Evolutionary conservation across 2,888 invertebrate genomes (phyloP).

Genomic region (Penaeus monodon): DNA sequence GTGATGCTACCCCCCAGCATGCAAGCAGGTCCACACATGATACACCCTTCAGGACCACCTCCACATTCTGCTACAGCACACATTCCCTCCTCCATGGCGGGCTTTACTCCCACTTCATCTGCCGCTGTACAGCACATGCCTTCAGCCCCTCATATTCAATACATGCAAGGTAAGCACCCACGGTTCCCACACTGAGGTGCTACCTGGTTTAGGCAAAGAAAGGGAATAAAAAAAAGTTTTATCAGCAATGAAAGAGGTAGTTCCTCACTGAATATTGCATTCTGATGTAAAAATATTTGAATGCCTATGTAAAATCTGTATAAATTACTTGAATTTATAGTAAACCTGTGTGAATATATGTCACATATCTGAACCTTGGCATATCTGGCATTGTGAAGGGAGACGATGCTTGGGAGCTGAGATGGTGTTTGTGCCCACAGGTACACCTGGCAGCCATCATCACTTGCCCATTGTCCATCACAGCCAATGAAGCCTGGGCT

Average conservation of each 20-base stretch:
- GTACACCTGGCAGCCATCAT: constrained; percentile 40
- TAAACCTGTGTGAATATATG: constrained; percentile 23
- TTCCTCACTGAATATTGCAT: constrained; percentile 47
- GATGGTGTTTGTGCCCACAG: constrained; percentile 48
- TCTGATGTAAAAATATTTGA: constrained; percentile 28
- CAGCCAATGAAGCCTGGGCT: constrained; percentile 51
- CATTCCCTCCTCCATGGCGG: constrained; percentile 60
- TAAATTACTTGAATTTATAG: constrained; percentile 24
- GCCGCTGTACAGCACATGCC: constrained; percentile 50
- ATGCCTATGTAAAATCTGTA: constrained; percentile 42
- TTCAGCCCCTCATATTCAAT: constrained; percentile 40
- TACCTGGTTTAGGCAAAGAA: constrained; percentile 21
- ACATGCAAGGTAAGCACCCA: constrained; percentile 44
- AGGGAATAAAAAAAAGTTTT: constrained; percentile 32
- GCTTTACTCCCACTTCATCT: constrained; percentile 58
- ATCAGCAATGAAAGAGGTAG: constrained; percentile 34
- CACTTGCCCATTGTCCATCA: constrained; percentile 51
- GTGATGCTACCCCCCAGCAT: constrained; percentile 46
- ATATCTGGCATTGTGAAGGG: constrained; percentile 35
- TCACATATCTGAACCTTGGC: constrained; percentile 42
- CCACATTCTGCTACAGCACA: constrained; percentile 61
- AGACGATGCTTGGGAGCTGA: constrained; percentile 37
- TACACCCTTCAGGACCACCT: constrained; percentile 54
- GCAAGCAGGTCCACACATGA: constrained; percentile 40
- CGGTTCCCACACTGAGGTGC: constrained; percentile 56